Evolutionary conservation across 2,113 vertebrate genomes (phyloP).

Genomic region (Panurus biarmicus): DNA sequence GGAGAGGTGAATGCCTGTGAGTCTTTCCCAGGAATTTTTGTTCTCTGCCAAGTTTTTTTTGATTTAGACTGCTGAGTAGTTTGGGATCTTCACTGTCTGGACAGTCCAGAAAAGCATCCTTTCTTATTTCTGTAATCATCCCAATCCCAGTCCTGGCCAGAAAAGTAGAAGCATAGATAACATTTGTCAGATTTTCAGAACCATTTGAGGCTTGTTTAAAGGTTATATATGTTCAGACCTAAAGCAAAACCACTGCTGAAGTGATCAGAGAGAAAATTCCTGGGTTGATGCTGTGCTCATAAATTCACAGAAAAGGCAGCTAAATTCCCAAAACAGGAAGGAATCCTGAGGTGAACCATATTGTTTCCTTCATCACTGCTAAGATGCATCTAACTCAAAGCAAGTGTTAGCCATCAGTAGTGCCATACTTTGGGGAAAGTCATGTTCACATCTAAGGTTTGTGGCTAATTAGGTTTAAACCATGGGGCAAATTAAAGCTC

Average conservation of each 20-base stretch:
- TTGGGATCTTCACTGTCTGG: neutral
- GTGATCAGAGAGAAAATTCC: neutral
- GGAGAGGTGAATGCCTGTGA: neutral
- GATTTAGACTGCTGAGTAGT: neutral
- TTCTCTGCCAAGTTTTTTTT: too few species aligned
- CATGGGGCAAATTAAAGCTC: neutral
- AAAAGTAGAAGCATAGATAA: neutral
- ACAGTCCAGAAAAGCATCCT: neutral
- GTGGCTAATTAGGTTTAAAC: neutral
- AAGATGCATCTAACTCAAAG: neutral
- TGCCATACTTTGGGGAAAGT: neutral
- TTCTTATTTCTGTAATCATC: neutral
- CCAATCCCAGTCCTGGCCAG: neutral
- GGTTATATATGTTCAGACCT: neutral
- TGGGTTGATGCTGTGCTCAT: neutral
- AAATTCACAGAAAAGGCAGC: neutral
- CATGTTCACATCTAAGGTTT: neutral
- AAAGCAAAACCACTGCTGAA: neutral
- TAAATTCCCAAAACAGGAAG: neutral
- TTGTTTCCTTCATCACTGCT: neutral
- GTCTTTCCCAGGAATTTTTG: neutral
- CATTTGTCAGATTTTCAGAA: neutral
- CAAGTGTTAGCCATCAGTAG: neutral
- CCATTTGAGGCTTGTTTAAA: neutral
- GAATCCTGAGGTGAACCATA: neutral